Base-by-base conservation (phyloP, 92 coral and sea anemone genomes). In the Epizoanthus ramosus region DNA sequence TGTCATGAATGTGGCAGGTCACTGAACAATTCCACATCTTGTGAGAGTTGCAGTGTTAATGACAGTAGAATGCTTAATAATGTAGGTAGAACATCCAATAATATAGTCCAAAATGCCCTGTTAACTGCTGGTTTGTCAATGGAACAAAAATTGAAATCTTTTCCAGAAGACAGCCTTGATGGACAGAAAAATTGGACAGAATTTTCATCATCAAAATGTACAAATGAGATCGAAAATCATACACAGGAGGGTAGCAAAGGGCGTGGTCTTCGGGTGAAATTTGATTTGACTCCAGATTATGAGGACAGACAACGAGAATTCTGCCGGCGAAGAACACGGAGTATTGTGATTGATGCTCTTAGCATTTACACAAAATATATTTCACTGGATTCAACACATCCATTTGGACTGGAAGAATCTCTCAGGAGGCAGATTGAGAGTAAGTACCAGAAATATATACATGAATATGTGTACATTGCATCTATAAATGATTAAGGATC, bases 351-450 rank as follows among this genome's bases (percentile, higher is more conserved):
- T 45, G 99, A 96, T 90, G 98, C 99, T 21, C 87, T 96, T 58
- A 96, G 98, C 67, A 94, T 96, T 86, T 96, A 96, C 71, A 92
- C 97, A 80, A 92, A 94, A 58, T 96, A 92, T 57, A 90, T 96
- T 76, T 96, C 99, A 63, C 85, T 96, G 35, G 99, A 96, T 71
- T 97, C 99, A 28, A 71, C 98, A 9, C 94, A 96, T 71, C 99
- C 98, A 3, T 86, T 96, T 81, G 97, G 97, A 66, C 71, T 96
- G 66, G 98, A 96, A 80, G 99, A 96, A 73, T 88, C 90, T 23
- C 86, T 90, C 5, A 87, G 99, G 43, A 81, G 91, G 57, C 94
- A 96, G 81, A 92, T 96, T 25, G 99, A 96, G 80, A 90, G 99
- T 92, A 80, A 88, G 98, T 56, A 18, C 16, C 14, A 57, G 9